Conservation (phyloP, 2,888 invertebrate genomes). For the Phlogophora meticulosa region DNA sequence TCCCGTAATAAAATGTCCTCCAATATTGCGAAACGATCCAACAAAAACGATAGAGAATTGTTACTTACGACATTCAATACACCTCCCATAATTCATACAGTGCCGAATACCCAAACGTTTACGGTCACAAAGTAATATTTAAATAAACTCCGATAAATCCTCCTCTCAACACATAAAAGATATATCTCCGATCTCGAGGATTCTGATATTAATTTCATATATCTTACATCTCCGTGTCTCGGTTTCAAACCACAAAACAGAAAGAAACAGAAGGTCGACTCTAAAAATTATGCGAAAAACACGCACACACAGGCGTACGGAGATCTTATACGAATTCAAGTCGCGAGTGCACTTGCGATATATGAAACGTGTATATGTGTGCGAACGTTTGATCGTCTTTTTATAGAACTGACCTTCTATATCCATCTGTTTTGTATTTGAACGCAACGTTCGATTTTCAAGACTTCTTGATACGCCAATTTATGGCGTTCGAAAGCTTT, state of each 20-base stretch:
- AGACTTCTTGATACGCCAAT: conserved; percentile 76
- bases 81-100: conserved; percentile 58
- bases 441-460: conserved; percentile 54
- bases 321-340: background rate
- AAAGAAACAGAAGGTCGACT: background rate
- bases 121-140: conserved; percentile 65
- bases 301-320: fast-evolving
- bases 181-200: conserved; percentile 71
- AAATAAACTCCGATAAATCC: conserved; percentile 68
- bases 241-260: conserved; percentile 22
- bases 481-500: conserved; percentile 72
- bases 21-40: conserved; percentile 37
- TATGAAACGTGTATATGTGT: background rate
- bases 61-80: conserved; percentile 37
- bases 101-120: conserved; percentile 55
- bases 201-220: conserved; percentile 75
- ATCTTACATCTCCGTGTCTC: conserved; percentile 69
- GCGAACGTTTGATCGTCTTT: background rate
- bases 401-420: background rate
- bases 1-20: conserved; percentile 8
- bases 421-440: conserved; percentile 7
- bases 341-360: background rate
- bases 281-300: background rate
- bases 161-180: conserved; percentile 66
- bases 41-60: conserved; percentile 26